A percentile compares a stretch with the other conserved stretches of the same genome.
These are phyloP conservation scores for Albula goreensis DNA, from an alignment of 2,113 vertebrate species.

Conservation along the genomic window DNA sequence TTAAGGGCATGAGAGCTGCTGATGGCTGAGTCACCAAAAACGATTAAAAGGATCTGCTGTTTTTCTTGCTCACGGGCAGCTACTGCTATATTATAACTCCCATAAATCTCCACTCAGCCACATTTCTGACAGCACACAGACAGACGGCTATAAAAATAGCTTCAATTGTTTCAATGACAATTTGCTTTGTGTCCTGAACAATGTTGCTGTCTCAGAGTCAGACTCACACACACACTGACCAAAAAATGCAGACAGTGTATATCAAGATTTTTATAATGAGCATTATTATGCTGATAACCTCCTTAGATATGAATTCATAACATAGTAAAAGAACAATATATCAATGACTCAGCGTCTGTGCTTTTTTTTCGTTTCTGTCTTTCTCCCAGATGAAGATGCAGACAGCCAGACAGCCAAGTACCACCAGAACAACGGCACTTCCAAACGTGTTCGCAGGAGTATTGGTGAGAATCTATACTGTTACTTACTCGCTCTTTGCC, in stretches of 20 bases:
- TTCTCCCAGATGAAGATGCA: conserved; percentile 37
- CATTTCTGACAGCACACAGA: conserved; percentile 52
- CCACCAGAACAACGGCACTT: conserved; percentile 33
- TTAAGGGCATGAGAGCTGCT: background rate
- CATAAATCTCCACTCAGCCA: conserved; percentile 44
- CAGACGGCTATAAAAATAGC: conserved; percentile 61
- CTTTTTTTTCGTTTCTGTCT: background rate
- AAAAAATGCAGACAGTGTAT: conserved; percentile 20
- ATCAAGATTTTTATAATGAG: conserved; percentile 13
- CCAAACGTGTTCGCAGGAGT: conserved; percentile 47
- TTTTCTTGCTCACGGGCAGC: conserved; percentile 1
- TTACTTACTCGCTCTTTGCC: background rate
- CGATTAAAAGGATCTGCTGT: background rate
- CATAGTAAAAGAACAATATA: background rate
- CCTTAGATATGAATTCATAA: background rate
- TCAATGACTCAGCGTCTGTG: background rate
- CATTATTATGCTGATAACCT: background rate
- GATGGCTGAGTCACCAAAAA: background rate
- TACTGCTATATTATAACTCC: conserved; percentile 54
- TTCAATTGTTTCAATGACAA: conserved; percentile 59
- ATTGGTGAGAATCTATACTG: conserved; percentile 50
- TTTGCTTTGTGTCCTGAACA: conserved; percentile 63
- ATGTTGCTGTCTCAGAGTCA: conserved; percentile 41
- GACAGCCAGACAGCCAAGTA: conserved; percentile 29
- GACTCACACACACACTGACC: conserved; percentile 26